A percentile compares a stretch with the other conserved stretches of the same genome.
These are phyloP conservation scores for Drosophila tripunctata DNA, from an alignment of 2,888 invertebrate genomes.

Conservation along the genomic window DNA sequence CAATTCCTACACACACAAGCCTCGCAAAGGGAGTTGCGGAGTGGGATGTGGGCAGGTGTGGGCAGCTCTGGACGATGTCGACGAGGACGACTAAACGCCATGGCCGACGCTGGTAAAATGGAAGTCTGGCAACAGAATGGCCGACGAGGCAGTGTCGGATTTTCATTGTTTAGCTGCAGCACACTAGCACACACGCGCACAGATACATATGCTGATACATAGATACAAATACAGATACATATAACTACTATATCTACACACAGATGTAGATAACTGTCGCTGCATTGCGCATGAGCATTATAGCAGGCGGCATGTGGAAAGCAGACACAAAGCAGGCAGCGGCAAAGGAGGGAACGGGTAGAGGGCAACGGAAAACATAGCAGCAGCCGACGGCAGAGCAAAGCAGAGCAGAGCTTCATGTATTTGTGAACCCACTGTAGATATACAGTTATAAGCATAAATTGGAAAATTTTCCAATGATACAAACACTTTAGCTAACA, in stretches of 20 bases:
- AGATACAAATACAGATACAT: conserved; percentile 23
- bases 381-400: conserved; percentile 66
- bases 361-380: conserved; percentile 1
- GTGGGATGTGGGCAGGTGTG: conserved; percentile 40
- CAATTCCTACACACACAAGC: conserved; percentile 17
- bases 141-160: conserved; percentile 53
- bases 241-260: conserved; percentile 26
- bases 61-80: conserved; percentile 44
- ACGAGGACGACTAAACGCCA: conserved; percentile 59
- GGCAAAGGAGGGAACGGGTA: neutral
- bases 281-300: conserved; percentile 60
- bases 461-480: conserved; percentile 65
- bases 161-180: conserved; percentile 59
- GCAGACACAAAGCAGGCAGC: conserved; percentile 5
- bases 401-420: conserved; percentile 48
- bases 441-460: conserved; percentile 66
- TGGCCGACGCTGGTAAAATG: conserved; percentile 76
- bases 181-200: conserved; percentile 21
- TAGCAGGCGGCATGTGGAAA: conserved; percentile 1
- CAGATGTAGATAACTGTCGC: conserved; percentile 20
- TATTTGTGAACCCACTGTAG: conserved; percentile 20
- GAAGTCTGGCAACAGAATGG: conserved; percentile 59
- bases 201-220: conserved; percentile 11
- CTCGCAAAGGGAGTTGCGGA: conserved; percentile 3
- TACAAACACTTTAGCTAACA: conserved; percentile 36